phyloP scores from a whole-genome alignment of 2,888 invertebrate species.

The Melanostoma scalare region DNA sequence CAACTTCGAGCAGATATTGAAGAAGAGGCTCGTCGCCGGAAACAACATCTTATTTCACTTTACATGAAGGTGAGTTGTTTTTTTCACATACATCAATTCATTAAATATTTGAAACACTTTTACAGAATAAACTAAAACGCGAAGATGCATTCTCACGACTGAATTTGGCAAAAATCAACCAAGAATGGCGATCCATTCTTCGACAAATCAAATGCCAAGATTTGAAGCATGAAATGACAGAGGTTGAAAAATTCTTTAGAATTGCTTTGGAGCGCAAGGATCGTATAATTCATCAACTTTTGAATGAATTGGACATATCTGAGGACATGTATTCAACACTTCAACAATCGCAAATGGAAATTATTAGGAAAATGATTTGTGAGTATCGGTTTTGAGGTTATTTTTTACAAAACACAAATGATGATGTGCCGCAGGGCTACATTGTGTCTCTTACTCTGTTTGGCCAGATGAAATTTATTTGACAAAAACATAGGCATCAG shows the following conservation, averaged over 20 bases:
- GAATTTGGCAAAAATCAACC: slow-evolving; percentile 92
- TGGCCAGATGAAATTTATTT: no score
- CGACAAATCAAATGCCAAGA: slow-evolving; percentile 90
- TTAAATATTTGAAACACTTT: slow-evolving; percentile 50
- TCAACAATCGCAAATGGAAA: slow-evolving; percentile 88
- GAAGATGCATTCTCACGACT: slow-evolving; percentile 90
- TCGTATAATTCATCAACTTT: slow-evolving; percentile 85
- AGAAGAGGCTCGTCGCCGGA: slow-evolving; percentile 90
- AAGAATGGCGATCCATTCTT: slow-evolving; percentile 91
- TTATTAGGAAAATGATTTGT: slow-evolving; percentile 88
- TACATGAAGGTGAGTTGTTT: slow-evolving; percentile 88
- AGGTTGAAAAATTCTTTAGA: slow-evolving; percentile 81
- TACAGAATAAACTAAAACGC: slow-evolving; percentile 90
- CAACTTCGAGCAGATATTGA: slow-evolving; percentile 92
- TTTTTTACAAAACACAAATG: not conserved
- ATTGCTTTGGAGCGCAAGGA: slow-evolving; percentile 87
- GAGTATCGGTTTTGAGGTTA: slow-evolving; percentile 74
- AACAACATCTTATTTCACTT: slow-evolving; percentile 90
- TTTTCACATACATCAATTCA: not conserved
- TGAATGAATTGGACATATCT: slow-evolving; percentile 86
- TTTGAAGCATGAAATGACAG: slow-evolving; percentile 87
- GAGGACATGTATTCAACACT: slow-evolving; percentile 89
- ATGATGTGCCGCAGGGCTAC: no score
- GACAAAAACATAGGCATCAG: no score
- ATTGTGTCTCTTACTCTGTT: no score